Evolutionary conservation across 64 coral and sea anemone genomes (phyloP).

Genomic region (Acropora tenuis): DNA sequence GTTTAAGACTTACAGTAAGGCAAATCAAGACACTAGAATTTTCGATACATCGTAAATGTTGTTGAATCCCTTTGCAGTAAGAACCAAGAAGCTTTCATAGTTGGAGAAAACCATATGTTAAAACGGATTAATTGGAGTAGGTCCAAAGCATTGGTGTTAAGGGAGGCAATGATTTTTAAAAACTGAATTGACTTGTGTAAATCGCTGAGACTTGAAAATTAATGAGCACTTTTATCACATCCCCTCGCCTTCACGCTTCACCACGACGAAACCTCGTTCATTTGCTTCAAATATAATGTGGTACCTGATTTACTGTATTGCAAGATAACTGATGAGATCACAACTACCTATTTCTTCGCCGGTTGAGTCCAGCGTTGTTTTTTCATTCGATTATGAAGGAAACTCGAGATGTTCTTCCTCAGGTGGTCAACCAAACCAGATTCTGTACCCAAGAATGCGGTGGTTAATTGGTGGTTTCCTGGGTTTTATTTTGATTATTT

Average conservation of each 20-base stretch:
- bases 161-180: background rate
- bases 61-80: background rate
- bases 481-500: background rate
- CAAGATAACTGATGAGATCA: background rate
- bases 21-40: background rate
- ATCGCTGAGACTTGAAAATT: too few relatives aligned
- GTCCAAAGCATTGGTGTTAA: background rate
- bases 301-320: too few relatives aligned
- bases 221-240: too few relatives aligned
- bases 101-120: slow-evolving; percentile 26
- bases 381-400: background rate
- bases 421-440: slow-evolving; percentile 6
- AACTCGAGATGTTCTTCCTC: background rate
- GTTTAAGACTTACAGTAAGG: too few relatives aligned
- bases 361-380: background rate
- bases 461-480: too few relatives aligned
- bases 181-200: background rate
- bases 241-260: too few relatives aligned
- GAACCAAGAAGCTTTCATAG: background rate
- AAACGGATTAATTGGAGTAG: slow-evolving; percentile 31
- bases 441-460: background rate
- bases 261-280: too few relatives aligned
- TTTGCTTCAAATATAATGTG: too few relatives aligned
- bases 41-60: background rate
- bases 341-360: background rate